Conservation (phyloP, 2,888 invertebrate genomes). For the Allolobophora icterica region DNA sequence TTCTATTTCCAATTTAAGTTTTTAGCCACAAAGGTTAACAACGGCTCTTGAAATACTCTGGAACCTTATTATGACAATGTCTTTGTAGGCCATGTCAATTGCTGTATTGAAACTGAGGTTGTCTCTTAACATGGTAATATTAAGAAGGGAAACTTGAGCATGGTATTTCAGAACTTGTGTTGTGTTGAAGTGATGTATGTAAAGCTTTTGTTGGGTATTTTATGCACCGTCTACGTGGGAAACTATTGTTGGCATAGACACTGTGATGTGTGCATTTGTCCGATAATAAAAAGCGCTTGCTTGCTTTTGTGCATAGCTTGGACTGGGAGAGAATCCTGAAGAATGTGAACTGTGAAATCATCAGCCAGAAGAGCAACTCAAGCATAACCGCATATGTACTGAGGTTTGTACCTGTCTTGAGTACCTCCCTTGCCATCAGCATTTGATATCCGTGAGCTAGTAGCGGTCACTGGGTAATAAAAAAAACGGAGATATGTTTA, state of each 20-base stretch:
- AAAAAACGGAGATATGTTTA: background rate
- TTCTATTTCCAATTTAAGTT: background rate
- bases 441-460: background rate
- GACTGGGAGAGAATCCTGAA: conserved; percentile 87
- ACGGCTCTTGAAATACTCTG: too few relatives aligned
- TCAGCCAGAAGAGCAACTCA: conserved; percentile 86
- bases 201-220: background rate
- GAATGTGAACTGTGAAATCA: conserved; percentile 92
- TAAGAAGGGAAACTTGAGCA: background rate
- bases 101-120: background rate
- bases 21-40: background rate
- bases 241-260: background rate
- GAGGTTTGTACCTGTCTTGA: conserved; percentile 74
- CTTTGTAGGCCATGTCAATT: background rate
- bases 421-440: background rate
- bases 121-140: background rate
- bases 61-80: background rate
- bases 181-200: background rate
- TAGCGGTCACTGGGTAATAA: background rate
- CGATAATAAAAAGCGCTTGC: background rate
- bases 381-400: conserved; percentile 93
- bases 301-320: conserved; percentile 70
- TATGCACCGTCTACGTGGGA: background rate
- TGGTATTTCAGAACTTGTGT: too few relatives aligned
- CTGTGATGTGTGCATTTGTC: background rate